These are phyloP conservation scores for Caiman crocodilus DNA, from an alignment of 2,797 vertebrate species.

Conservation along the genomic window DNA sequence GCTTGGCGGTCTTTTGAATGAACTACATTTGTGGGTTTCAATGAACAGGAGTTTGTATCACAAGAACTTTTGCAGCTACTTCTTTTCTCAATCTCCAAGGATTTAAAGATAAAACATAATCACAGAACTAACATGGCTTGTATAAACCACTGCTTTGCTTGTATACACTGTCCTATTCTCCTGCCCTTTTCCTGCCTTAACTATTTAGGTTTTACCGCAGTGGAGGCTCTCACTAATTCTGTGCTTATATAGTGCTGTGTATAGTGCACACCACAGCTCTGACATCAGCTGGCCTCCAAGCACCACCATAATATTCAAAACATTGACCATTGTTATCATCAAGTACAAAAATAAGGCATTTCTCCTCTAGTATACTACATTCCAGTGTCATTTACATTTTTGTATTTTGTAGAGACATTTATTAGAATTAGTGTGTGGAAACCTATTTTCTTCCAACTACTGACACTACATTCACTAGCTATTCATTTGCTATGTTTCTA, in stretches of 20 bases:
- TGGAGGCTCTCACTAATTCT: background rate
- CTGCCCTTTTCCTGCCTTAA: background rate
- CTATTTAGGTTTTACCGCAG: background rate
- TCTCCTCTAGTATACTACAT: background rate
- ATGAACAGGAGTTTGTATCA: background rate
- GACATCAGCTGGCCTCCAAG: background rate
- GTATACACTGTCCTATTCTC: background rate
- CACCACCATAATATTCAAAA: background rate
- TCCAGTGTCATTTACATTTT: background rate
- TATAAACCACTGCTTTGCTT: background rate
- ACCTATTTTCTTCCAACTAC: background rate
- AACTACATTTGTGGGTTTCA: background rate
- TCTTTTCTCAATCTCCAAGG: background rate
- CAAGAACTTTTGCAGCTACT: background rate
- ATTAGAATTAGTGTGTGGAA: background rate
- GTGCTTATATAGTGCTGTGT: background rate
- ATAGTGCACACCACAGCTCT: background rate
- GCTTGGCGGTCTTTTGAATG: no score
- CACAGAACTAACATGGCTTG: background rate
- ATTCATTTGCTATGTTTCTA: background rate
- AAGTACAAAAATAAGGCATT: background rate
- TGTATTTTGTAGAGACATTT: background rate
- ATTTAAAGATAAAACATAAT: background rate
- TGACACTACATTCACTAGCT: background rate
- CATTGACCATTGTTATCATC: background rate